Conservation (phyloP, 1,140 invertebrate species). For the Cotesia vestalis region DNA sequence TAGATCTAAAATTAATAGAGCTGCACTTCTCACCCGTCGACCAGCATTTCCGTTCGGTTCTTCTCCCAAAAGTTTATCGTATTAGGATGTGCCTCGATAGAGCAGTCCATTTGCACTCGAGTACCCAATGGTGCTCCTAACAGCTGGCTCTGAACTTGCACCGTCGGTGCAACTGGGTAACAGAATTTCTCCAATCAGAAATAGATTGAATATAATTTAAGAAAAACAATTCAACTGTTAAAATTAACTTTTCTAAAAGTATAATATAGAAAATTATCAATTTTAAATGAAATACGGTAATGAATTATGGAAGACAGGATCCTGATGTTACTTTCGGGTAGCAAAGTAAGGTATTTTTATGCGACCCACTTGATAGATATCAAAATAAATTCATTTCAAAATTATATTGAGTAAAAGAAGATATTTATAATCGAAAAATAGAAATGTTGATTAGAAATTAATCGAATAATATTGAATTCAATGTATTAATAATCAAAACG, state of each 20-base stretch:
- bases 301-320: no score
- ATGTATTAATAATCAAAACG: no score
- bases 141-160: conserved; percentile 84
- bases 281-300: no score
- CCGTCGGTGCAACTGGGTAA: conserved; percentile 78
- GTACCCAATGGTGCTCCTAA: conserved; percentile 82
- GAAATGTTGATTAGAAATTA: no score
- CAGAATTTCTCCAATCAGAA: background rate
- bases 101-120: conserved; percentile 82
- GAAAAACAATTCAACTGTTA: background rate
- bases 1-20: conserved; percentile 2
- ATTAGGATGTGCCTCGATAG: conserved; percentile 84
- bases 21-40: conserved; percentile 75
- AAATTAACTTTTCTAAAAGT: conserved; percentile 19
- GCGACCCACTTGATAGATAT: no score
- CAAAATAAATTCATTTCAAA: no score
- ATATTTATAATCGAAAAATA: no score
- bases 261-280: background rate
- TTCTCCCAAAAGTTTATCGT: conserved; percentile 87
- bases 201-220: background rate
- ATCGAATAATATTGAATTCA: no score
- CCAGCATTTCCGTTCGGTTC: conserved; percentile 79
- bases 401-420: no score
- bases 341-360: no score
- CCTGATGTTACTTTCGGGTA: no score